phyloP scores from a whole-genome alignment of 2,113 vertebrate species.

The Malaclemys terrapin region DNA sequence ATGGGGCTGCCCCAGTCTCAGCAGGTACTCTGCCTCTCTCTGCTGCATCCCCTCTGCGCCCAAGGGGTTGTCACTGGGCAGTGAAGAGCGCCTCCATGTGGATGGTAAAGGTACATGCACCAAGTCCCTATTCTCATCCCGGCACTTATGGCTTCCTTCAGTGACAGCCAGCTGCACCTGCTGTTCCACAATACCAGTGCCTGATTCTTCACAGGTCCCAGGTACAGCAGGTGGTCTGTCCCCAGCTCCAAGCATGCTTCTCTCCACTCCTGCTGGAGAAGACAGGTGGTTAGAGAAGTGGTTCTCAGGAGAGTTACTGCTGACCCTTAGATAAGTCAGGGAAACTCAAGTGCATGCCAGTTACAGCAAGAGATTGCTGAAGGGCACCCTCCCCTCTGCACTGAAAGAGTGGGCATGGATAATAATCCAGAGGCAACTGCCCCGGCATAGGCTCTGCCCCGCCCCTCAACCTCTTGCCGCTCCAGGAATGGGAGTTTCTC shows the following conservation, averaged over 20 bases:
- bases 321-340: background rate
- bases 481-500: background rate
- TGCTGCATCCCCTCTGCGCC: slow-evolving; percentile 81
- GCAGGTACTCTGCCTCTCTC: slow-evolving; percentile 65
- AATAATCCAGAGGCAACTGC: background rate
- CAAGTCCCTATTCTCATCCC: slow-evolving; percentile 88
- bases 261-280: slow-evolving; percentile 60
- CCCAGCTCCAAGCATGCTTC: slow-evolving; percentile 2
- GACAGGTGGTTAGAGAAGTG: background rate
- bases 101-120: slow-evolving; percentile 89
- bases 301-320: background rate
- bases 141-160: slow-evolving; percentile 75
- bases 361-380: background rate
- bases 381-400: background rate
- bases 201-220: slow-evolving; percentile 51
- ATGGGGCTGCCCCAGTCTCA: slow-evolving; percentile 68
- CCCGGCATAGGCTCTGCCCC: background rate
- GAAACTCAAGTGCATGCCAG: background rate
- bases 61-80: slow-evolving; percentile 85
- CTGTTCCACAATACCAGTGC: slow-evolving; percentile 8
- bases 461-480: background rate
- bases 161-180: background rate
- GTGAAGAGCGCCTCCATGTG: slow-evolving; percentile 92
- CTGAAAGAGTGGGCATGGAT: background rate
- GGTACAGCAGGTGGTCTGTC: slow-evolving; percentile 52